phyloP scores from a whole-genome alignment of 1,140 invertebrate species.

The Phymastichus coffea region DNA sequence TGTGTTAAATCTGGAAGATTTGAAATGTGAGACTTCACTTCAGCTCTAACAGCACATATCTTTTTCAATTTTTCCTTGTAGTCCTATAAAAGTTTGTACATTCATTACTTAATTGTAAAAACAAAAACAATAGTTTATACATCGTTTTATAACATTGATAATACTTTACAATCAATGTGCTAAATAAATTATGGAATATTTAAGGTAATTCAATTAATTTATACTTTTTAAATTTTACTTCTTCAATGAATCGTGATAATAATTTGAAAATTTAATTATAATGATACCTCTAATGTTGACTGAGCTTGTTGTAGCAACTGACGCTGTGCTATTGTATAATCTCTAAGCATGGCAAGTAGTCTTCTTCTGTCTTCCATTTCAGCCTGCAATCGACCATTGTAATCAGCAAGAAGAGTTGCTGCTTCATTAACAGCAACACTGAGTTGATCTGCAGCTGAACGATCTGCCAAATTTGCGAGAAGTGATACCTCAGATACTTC shows the following conservation, averaged over 20 bases:
- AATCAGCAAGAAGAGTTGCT: conserved; percentile 79
- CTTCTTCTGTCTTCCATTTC: conserved; percentile 88
- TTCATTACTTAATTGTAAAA: too few species aligned
- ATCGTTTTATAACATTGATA: too few species aligned
- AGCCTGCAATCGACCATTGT: conserved; percentile 80
- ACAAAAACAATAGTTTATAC: too few species aligned
- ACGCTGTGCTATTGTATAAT: conserved; percentile 83
- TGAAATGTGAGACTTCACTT: conserved; percentile 88
- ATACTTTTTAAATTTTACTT: not conserved
- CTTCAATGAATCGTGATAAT: not conserved
- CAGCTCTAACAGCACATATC: conserved; percentile 78
- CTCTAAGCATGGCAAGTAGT: conserved; percentile 80
- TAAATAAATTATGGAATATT: not conserved
- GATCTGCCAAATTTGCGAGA: conserved; percentile 78
- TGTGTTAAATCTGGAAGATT: conserved; percentile 90
- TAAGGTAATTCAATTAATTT: not conserved
- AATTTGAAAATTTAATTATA: conserved; percentile 2
- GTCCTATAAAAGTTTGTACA: conserved; percentile 77
- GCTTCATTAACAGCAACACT: conserved; percentile 83
- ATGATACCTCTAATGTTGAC: conserved; percentile 75
- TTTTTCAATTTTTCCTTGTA: conserved; percentile 85
- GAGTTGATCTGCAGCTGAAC: conserved; percentile 70
- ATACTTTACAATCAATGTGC: not conserved
- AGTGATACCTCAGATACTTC: conserved; percentile 91
- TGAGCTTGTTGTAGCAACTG: conserved; percentile 83